phyloP scores from a whole-genome alignment of 2,113 vertebrate genomes.

The Epinephelus lanceolatus region DNA sequence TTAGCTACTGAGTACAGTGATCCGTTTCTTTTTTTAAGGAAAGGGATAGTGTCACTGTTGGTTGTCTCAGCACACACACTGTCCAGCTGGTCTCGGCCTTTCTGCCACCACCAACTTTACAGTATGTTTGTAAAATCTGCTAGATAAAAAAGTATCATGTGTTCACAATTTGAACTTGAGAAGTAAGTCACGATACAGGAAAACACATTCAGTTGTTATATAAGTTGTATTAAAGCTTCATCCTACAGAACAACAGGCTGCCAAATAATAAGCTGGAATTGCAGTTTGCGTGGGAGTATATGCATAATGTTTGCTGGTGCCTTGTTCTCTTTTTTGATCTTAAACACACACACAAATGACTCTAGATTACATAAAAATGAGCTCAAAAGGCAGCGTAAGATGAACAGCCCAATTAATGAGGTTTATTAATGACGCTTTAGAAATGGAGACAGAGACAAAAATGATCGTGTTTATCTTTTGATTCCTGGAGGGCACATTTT shows the following conservation, averaged over 20 bases:
- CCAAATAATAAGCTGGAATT: conserved; percentile 38
- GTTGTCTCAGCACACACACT: not conserved
- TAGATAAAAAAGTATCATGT: not conserved
- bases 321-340: conserved; percentile 36
- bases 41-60: not conserved
- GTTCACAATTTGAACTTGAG: conserved; percentile 13
- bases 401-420: conserved; percentile 32
- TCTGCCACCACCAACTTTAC: not conserved
- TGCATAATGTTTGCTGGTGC: conserved; percentile 28
- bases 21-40: not conserved
- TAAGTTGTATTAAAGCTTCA: conserved; percentile 21
- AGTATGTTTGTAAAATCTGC: conserved; percentile 5
- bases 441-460: conserved; percentile 32
- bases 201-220: conserved; percentile 10
- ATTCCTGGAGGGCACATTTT: conserved; percentile 43
- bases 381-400: conserved; percentile 21
- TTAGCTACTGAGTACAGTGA: not conserved
- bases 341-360: conserved; percentile 33
- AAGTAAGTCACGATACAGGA: not conserved
- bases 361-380: conserved; percentile 10
- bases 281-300: conserved; percentile 34
- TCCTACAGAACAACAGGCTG: conserved; percentile 33
- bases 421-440: conserved; percentile 23
- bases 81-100: not conserved
- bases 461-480: conserved; percentile 1